Conservation (phyloP, 2,888 invertebrate species). For the Aspidiotus rigidus region DNA sequence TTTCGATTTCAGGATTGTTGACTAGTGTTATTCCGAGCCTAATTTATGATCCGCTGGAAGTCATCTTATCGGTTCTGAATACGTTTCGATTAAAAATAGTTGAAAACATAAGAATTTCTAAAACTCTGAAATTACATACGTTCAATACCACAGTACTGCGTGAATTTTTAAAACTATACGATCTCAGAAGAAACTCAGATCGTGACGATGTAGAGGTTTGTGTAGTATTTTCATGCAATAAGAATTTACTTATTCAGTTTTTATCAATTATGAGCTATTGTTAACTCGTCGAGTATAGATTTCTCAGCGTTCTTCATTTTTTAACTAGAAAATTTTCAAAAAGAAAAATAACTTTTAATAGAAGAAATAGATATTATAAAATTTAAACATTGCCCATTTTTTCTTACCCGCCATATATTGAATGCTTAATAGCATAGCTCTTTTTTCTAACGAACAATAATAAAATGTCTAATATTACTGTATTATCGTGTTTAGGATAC, state of each 20-base stretch:
- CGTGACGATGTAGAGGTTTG: conserved; percentile 5
- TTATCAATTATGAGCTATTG: too few relatives aligned
- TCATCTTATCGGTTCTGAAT: conserved; percentile 11
- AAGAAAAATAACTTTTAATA: too few relatives aligned
- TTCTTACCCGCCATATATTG: not conserved
- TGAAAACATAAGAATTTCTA: conserved; percentile 24
- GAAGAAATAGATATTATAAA: too few relatives aligned
- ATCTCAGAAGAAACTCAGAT: conserved; percentile 7
- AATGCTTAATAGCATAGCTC: too few relatives aligned
- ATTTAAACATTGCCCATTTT: not conserved
- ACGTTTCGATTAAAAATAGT: conserved; percentile 28
- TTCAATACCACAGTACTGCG: conserved; percentile 21
- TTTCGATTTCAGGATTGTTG: conserved; percentile 11
- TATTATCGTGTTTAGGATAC: too few relatives aligned
- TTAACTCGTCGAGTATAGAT: too few relatives aligned
- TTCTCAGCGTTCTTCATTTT: too few relatives aligned
- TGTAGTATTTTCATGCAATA: not conserved
- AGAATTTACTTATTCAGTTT: not conserved
- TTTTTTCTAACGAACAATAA: too few relatives aligned
- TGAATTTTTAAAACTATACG: conserved; percentile 8
- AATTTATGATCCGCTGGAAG: conserved; percentile 13
- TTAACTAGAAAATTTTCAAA: too few relatives aligned
- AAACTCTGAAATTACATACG: conserved; percentile 22
- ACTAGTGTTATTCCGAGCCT: conserved; percentile 19
- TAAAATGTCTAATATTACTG: too few relatives aligned